phyloP scores from a whole-genome alignment of 2,113 vertebrate genomes.

The Apeltes quadracus region DNA sequence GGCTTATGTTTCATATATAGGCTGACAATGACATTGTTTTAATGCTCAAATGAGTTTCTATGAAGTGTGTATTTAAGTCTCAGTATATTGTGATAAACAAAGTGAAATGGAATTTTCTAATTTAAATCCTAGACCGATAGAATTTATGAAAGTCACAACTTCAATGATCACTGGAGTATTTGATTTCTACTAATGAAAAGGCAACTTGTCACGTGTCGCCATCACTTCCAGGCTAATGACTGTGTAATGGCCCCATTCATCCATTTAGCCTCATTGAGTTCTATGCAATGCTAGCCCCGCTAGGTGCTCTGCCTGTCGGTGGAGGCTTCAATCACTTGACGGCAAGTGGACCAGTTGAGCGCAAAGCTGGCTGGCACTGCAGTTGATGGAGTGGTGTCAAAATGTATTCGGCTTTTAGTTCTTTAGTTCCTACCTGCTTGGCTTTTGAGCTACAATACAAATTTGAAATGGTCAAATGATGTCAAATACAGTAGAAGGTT shows the following conservation, averaged over 20 bases:
- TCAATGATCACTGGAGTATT: conserved; percentile 52
- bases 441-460: conserved; percentile 13
- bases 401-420: conserved; percentile 30
- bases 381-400: conserved; percentile 15
- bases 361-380: conserved; percentile 37
- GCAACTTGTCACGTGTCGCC: conserved; percentile 64
- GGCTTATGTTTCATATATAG: not conserved
- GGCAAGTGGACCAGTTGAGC: conserved; percentile 55
- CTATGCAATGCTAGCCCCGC: conserved; percentile 46
- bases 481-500: not conserved
- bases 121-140: conserved; percentile 42
- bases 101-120: conserved; percentile 35
- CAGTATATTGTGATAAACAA: not conserved
- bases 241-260: conserved; percentile 74
- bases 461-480: not conserved
- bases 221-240: conserved; percentile 68
- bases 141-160: conserved; percentile 47
- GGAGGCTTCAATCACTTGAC: conserved; percentile 59
- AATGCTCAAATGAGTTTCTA: not conserved
- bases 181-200: conserved; percentile 49
- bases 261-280: conserved; percentile 75
- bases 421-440: conserved; percentile 7
- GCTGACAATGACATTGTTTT: conserved; percentile 11
- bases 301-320: conserved; percentile 55
- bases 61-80: conserved; percentile 10